Evolutionary conservation across 2,797 vertebrate genomes (phyloP).

Genomic region (Macrochelys suwanniensis): DNA sequence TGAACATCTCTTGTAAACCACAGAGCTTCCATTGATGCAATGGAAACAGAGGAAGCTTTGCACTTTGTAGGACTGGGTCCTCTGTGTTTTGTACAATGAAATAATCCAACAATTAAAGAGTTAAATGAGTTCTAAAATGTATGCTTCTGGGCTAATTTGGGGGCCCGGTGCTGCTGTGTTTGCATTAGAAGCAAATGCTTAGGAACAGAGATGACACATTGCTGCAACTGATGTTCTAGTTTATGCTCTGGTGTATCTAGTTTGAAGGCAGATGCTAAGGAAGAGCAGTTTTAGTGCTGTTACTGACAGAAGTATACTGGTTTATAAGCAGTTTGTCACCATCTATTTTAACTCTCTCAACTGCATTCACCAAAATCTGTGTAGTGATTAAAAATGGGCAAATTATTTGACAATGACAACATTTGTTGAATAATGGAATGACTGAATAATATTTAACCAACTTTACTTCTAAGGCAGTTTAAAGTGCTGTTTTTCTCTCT

Average conservation of each 20-base stretch:
- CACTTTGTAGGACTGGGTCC: fast-evolving
- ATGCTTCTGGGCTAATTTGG: neutral
- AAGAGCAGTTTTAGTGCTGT: fast-evolving
- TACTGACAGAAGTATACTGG: neutral
- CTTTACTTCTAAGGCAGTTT: neutral
- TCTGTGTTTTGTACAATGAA: fast-evolving
- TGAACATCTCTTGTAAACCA: neutral
- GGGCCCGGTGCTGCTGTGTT: fast-evolving
- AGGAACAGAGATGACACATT: fast-evolving
- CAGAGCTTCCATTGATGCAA: neutral
- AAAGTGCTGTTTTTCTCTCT: neutral
- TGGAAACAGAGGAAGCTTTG: fast-evolving
- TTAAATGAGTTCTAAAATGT: neutral
- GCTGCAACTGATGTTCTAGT: fast-evolving
- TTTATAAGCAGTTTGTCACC: neutral
- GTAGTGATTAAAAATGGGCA: fast-evolving
- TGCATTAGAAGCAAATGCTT: neutral
- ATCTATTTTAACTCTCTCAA: neutral
- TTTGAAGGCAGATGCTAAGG: fast-evolving
- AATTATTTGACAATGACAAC: fast-evolving
- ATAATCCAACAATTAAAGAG: neutral
- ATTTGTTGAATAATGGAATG: neutral
- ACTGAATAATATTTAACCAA: fast-evolving
- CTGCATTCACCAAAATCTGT: neutral
- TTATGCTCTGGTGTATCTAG: fast-evolving